These are phyloP conservation scores for Irena cyanogastra DNA, from an alignment of 2,113 vertebrate species.

Conservation along the genomic window DNA sequence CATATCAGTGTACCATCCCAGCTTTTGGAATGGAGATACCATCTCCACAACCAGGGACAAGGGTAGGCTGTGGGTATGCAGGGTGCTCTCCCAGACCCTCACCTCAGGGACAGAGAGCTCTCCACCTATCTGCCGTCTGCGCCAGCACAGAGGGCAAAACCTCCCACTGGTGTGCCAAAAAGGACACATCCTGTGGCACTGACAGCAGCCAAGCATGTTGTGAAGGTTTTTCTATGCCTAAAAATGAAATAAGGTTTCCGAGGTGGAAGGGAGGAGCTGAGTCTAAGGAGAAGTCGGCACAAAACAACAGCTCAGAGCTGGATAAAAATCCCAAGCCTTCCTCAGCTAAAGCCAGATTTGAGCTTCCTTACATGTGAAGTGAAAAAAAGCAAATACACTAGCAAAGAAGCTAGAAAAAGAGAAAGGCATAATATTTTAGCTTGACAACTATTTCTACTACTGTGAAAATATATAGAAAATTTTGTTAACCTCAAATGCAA, in stretches of 20 bases:
- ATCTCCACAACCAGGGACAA: rapidly evolving
- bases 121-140: not conserved
- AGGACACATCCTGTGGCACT: not conserved
- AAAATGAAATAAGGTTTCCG: not conserved
- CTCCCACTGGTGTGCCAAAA: not conserved
- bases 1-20: not conserved
- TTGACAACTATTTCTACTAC: not conserved
- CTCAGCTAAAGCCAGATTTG: not conserved
- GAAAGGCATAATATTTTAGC: not conserved
- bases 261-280: not conserved
- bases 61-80: not conserved
- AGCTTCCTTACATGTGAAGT: not conserved
- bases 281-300: not conserved
- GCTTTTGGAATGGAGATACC: not conserved
- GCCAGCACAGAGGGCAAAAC: not conserved
- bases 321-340: not conserved
- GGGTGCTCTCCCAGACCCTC: not conserved
- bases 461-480: not conserved
- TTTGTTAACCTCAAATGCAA: not conserved
- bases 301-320: not conserved
- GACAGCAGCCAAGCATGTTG: not conserved
- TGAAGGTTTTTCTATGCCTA: not conserved
- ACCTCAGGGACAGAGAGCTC: not conserved
- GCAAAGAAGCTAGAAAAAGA: not conserved
- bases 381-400: not conserved